Percentiles rank a stretch among this genome's conserved stretches.
phyloP scores from a whole-genome alignment of 2,797 vertebrate genomes.

The Chaunax sp. region DNA sequence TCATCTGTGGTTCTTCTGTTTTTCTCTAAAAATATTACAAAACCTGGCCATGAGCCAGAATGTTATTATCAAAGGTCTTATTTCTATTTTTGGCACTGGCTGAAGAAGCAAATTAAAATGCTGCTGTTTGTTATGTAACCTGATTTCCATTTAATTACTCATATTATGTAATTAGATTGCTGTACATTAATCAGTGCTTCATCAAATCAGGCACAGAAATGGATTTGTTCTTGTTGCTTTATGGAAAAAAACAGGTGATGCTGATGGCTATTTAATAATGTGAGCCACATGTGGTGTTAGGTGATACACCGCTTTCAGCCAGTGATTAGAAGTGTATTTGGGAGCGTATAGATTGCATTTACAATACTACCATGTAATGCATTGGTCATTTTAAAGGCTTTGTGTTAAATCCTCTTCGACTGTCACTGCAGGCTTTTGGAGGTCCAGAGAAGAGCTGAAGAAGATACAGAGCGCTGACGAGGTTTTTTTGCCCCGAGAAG shows the following conservation, averaged over 20 bases:
- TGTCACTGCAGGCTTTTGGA: conserved; percentile 89
- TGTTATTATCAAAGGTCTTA: conserved; percentile 48
- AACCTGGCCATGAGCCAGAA: conserved; percentile 17
- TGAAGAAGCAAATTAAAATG: conserved; percentile 23
- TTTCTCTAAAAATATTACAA: conserved; percentile 47
- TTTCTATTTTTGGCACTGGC: conserved; percentile 44
- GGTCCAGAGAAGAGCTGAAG: conserved; percentile 89
- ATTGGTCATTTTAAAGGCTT: neutral
- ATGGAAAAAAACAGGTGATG: conserved; percentile 29
- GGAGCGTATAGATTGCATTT: neutral
- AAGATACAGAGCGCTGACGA: conserved; percentile 84
- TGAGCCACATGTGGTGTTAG: conserved; percentile 10
- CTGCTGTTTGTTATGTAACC: conserved; percentile 50
- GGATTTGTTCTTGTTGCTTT: conserved; percentile 29
- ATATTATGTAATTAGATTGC: conserved; percentile 54
- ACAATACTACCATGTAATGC: neutral
- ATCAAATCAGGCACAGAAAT: conserved; percentile 17
- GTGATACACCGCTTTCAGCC: neutral
- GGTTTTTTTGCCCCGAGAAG: conserved; percentile 85
- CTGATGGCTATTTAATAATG: conserved; percentile 23
- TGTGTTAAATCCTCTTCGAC: neutral
- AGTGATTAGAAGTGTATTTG: neutral
- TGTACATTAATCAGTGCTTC: conserved; percentile 42
- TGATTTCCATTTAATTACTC: conserved; percentile 48
- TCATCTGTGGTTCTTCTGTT: neutral